Base-by-base conservation (phyloP, 2,888 invertebrate genomes). In the Watsonalla cultraria region DNA sequence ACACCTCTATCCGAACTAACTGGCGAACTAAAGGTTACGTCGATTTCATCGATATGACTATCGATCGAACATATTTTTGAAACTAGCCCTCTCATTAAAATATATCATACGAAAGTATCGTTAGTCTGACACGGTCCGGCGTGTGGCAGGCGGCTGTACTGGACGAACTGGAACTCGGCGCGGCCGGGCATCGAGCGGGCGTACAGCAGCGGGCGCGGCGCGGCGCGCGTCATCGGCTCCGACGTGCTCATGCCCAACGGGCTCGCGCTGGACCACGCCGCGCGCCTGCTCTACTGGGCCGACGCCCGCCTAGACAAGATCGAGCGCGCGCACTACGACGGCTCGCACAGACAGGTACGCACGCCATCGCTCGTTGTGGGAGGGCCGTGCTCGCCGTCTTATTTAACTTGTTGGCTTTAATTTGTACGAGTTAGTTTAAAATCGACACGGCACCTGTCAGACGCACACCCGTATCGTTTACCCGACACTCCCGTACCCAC, bases 131-230 rank as follows among this genome's bases (percentile, higher is more conserved):
- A 24, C 13, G 33, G 14, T n/a, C n/a, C n/a, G 42, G 8, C 13
- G 13, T 48, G 24, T 14, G 52, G 6, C 66, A 93, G 94, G 50
- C 92, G 93, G 13, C 84, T 96, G 51, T 98, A 96, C 86, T 98
- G 97, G 97, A 97, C 96, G 7, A 97, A 98, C 87, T 97, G 97
- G 97, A 96, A 96, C 86, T 93, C 94, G 58, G 91, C 94, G 54
- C 92, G 93, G 49, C 96, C 98, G 0, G 93, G 93, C 61, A 95
- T 98, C 65, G 96, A 97, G 84, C 92, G 97, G 59, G 94, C 96
- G 2, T 94, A 91, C 73, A 82, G 93, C 37, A 92, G 92, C 62
- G 96, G 96, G 0, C 94, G 91, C 67, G 92, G 92, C 8, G 84
- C 93, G 39, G 93, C 96, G 74, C 91, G 93, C 45, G 94, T 97